Conservation (phyloP, 1,140 invertebrate species). For the Lineus longissimus region DNA sequence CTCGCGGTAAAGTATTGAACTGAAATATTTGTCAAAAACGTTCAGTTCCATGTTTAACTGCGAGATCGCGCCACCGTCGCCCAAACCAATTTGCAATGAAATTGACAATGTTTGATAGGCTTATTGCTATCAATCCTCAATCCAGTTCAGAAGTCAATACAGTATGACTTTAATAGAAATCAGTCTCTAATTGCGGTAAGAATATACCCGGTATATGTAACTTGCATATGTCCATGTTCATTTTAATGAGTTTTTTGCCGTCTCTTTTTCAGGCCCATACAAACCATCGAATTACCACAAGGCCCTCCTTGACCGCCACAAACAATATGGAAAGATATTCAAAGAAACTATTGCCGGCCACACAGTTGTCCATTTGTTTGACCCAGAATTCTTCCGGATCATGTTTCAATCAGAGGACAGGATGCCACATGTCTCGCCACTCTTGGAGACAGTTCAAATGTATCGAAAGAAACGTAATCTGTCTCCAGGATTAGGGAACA, state of each 20-base stretch:
- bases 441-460: constrained; percentile 56
- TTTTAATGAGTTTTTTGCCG: not conserved
- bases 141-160: too few relatives aligned
- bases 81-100: too few relatives aligned
- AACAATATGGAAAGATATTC: constrained; percentile 47
- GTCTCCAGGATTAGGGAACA: constrained; percentile 60
- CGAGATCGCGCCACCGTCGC: too few relatives aligned
- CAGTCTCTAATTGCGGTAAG: too few relatives aligned
- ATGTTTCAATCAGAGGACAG: constrained; percentile 56
- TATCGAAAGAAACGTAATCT: constrained; percentile 55
- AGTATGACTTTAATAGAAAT: too few relatives aligned
- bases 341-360: constrained; percentile 43
- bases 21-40: too few relatives aligned
- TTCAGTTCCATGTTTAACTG: too few relatives aligned
- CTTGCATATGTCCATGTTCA: not conserved
- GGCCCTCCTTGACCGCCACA: constrained; percentile 33
- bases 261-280: constrained; percentile 27
- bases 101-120: too few relatives aligned
- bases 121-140: too few relatives aligned
- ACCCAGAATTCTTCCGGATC: constrained; percentile 53
- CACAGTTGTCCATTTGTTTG: constrained; percentile 54
- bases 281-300: constrained; percentile 29
- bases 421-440: constrained; percentile 55
- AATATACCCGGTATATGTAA: not conserved
- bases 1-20: too few relatives aligned